These are phyloP conservation scores for Vultur gryphus DNA, from an alignment of 2,797 vertebrate species.

Conservation along the genomic window DNA sequence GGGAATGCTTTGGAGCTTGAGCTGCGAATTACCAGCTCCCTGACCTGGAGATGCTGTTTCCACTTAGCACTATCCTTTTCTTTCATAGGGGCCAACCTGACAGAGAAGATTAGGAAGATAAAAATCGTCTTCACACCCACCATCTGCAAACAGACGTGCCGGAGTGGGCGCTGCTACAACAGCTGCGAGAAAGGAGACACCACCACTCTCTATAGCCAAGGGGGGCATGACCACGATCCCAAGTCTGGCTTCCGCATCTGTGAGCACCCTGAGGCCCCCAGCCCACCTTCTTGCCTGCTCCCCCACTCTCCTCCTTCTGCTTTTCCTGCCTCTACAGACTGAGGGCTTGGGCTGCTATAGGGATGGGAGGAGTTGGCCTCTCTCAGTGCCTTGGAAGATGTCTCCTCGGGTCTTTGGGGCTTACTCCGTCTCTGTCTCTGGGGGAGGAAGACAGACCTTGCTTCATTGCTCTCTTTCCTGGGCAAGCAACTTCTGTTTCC, in stretches of 20 bases:
- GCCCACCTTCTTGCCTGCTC: neutral
- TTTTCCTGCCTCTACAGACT: neutral
- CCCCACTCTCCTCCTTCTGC: neutral
- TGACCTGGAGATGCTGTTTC: constrained; percentile 37
- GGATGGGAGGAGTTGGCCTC: neutral
- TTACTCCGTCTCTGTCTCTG: neutral
- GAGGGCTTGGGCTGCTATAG: neutral
- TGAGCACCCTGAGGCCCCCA: constrained; percentile 73
- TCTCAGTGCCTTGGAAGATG: neutral
- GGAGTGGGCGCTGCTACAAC: constrained; percentile 84
- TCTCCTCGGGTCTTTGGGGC: neutral
- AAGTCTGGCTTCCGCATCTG: constrained; percentile 93
- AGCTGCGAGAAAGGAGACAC: constrained; percentile 91
- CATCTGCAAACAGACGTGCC: constrained; percentile 88
- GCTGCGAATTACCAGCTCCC: neutral
- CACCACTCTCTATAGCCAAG: constrained; percentile 92
- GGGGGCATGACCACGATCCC: constrained; percentile 79
- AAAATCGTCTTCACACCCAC: constrained; percentile 95
- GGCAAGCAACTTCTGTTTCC: constrained; percentile 42
- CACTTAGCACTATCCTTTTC: constrained; percentile 65
- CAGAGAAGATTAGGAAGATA: constrained; percentile 90
- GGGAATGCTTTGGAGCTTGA: neutral
- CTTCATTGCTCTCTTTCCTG: neutral
- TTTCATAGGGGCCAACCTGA: constrained; percentile 88
- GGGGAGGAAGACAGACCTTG: neutral